phyloP scores from a whole-genome alignment of 2,888 invertebrate genomes.

The Thecophora atra region DNA sequence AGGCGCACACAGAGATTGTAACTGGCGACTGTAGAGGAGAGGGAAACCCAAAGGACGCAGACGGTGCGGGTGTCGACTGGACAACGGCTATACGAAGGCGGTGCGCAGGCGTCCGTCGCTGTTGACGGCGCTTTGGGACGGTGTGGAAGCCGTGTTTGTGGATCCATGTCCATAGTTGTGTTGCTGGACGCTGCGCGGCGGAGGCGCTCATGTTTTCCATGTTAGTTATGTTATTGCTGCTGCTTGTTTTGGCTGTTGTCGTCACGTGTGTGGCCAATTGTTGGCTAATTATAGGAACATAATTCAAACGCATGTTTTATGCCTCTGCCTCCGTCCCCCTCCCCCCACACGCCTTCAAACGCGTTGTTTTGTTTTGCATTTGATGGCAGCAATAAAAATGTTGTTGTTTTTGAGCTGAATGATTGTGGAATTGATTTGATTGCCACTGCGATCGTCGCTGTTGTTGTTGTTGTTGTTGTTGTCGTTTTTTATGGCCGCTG shows the following conservation, averaged over 20 bases:
- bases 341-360: too few relatives aligned
- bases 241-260: constrained; percentile 26
- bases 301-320: constrained; percentile 44
- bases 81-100: too few relatives aligned
- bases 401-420: neutral
- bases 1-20: too few relatives aligned
- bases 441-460: neutral
- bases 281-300: constrained; percentile 49
- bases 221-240: constrained; percentile 24
- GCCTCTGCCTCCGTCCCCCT: constrained; percentile 33
- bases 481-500: neutral
- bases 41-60: neutral
- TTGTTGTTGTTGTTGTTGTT: neutral
- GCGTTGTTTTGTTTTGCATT: constrained; percentile 29
- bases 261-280: constrained; percentile 49
- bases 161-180: too few relatives aligned
- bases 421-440: constrained; percentile 7
- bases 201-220: neutral
- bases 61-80: too few relatives aligned
- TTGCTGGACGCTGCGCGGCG: too few relatives aligned
- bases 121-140: neutral
- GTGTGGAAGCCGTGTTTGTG: constrained; percentile 6
- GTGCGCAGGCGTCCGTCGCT: too few relatives aligned
- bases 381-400: constrained; percentile 33
- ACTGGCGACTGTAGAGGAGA: neutral